Percentiles rank a stretch among this genome's conserved stretches.
These are phyloP conservation scores for Euleptes europaea DNA, from an alignment of 2,113 vertebrate species.

Conservation along the genomic window DNA sequence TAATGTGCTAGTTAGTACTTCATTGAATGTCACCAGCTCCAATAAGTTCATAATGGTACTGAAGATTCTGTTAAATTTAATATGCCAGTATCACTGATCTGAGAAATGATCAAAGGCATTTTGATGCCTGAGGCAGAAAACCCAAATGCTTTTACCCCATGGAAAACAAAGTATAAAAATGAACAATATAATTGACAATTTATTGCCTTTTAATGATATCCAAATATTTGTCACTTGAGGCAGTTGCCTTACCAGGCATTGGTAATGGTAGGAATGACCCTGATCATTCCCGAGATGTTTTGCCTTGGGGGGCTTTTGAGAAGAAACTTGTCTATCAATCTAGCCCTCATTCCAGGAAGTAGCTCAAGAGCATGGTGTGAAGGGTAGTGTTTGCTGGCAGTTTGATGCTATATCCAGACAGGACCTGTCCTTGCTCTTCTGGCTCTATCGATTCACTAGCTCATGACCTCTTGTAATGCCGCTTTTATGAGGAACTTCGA, in stretches of 20 bases:
- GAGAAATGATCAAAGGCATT: accelerated
- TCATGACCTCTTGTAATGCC: too few species aligned
- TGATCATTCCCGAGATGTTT: too few species aligned
- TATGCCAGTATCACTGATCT: too few species aligned
- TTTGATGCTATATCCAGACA: too few species aligned
- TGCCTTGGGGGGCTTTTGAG: too few species aligned
- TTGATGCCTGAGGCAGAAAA: not conserved
- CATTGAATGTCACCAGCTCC: not conserved
- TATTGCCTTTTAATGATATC: not conserved
- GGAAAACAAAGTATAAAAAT: not conserved
- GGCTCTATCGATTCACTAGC: too few species aligned
- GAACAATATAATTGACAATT: not conserved
- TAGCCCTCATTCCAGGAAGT: too few species aligned
- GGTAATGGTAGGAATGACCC: not conserved
- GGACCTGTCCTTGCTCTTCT: too few species aligned
- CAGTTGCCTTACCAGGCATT: not conserved
- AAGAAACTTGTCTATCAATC: too few species aligned
- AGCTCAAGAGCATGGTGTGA: too few species aligned
- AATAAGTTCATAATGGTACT: accelerated
- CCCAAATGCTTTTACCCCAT: not conserved
- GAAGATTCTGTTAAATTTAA: not conserved
- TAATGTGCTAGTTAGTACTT: not conserved
- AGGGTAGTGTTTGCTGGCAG: too few species aligned
- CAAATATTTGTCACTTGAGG: not conserved
- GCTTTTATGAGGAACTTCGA: too few species aligned